Evolutionary conservation across 2,888 invertebrate species (phyloP).

Genomic region (Mesorhabditis sp.): DNA sequence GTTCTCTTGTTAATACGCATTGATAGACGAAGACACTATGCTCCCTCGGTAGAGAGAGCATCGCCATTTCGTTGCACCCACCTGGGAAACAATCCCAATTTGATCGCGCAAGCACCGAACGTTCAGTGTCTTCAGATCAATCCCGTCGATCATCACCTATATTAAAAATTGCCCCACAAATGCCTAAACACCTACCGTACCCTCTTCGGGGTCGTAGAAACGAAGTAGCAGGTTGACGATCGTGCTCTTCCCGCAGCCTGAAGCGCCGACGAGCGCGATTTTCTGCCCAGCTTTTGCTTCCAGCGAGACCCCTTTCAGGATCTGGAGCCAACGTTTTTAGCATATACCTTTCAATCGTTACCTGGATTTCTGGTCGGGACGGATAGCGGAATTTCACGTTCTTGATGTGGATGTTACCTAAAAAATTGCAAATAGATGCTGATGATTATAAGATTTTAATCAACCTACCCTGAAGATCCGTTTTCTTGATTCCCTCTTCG

Average conservation of each 20-base stretch:
- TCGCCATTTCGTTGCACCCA: not conserved
- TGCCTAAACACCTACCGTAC: constrained; percentile 63
- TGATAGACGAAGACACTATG: too few species aligned
- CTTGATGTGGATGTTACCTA: constrained; percentile 70
- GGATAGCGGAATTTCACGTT: constrained; percentile 76
- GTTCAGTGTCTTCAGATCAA: constrained; percentile 61
- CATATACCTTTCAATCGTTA: constrained; percentile 8
- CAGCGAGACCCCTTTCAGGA: constrained; percentile 58
- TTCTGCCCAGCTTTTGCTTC: constrained; percentile 59
- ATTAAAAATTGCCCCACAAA: not conserved
- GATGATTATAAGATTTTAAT: too few species aligned
- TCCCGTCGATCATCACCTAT: constrained; percentile 61
- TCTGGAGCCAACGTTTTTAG: constrained; percentile 17
- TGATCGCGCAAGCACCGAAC: constrained; percentile 61
- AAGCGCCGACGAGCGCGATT: constrained; percentile 66
- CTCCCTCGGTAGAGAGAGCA: too few species aligned
- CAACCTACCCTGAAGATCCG: constrained; percentile 61
- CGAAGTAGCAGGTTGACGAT: constrained; percentile 75
- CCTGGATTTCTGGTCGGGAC: constrained; percentile 69
- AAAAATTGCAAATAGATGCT: constrained; percentile 23
- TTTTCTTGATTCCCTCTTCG: constrained; percentile 62
- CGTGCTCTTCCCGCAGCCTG: constrained; percentile 72
- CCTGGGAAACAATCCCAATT: constrained; percentile 60
- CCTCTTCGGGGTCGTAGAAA: constrained; percentile 70
- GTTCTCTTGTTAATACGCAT: too few species aligned